Conservation (phyloP, 2,113 vertebrate genomes). For the Condylura cristata region DNA sequence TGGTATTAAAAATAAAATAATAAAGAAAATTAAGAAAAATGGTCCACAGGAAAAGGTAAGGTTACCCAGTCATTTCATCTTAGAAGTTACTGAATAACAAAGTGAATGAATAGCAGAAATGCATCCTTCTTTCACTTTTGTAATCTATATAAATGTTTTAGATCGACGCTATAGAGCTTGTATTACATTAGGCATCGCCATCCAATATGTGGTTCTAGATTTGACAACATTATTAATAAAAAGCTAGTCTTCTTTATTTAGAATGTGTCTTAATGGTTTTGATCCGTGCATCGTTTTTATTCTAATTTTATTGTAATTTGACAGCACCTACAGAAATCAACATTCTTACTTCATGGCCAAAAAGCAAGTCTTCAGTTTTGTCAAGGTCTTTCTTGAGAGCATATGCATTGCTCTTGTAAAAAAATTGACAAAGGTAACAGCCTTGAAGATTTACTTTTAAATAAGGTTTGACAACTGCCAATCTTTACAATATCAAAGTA, state of each 20-base stretch:
- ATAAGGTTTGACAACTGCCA: conserved; percentile 50
- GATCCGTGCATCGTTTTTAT: conserved; percentile 49
- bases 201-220: conserved; percentile 41
- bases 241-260: conserved; percentile 26
- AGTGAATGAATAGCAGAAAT: not conserved
- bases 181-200: conserved; percentile 40
- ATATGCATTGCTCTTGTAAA: not conserved
- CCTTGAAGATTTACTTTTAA: conserved; percentile 25
- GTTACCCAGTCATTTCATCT: not conserved
- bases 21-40: not conserved
- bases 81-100: not conserved
- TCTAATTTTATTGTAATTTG: not conserved
- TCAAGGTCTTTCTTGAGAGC: conserved; percentile 17
- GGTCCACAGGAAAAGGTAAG: not conserved
- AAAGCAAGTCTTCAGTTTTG: not conserved
- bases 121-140: not conserved
- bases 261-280: conserved; percentile 60
- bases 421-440: conserved; percentile 40
- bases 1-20: not conserved
- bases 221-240: conserved; percentile 42
- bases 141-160: conserved; percentile 60
- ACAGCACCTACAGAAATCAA: conserved; percentile 35
- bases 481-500: conserved; percentile 47
- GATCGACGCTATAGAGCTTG: conserved; percentile 44
- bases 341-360: conserved; percentile 19